These are phyloP conservation scores for Myodes glareolus DNA, from an alignment of 2,113 vertebrate genomes.

Conservation along the genomic window DNA sequence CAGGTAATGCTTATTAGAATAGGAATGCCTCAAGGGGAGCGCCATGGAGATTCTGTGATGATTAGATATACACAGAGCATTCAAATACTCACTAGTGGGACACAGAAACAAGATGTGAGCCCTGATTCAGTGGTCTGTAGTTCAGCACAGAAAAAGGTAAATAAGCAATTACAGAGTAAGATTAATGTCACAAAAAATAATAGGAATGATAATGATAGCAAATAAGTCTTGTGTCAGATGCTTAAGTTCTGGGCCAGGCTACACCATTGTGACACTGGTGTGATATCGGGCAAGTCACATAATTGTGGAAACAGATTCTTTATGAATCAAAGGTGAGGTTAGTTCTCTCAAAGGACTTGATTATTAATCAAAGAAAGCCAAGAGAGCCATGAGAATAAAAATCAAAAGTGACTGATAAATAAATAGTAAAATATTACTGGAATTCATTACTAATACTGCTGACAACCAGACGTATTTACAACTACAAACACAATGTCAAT, in stretches of 20 bases:
- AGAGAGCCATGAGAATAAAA: background rate
- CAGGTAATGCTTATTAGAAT: background rate
- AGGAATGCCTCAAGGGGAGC: background rate
- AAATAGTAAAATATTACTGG: slow-evolving; percentile 4
- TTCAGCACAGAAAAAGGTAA: slow-evolving; percentile 9
- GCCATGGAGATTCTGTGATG: background rate
- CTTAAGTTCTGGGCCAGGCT: background rate
- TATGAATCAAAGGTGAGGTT: background rate
- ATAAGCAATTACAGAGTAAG: background rate
- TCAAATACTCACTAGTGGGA: background rate
- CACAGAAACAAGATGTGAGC: background rate
- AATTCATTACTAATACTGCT: background rate
- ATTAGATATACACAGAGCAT: background rate
- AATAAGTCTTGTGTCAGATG: background rate
- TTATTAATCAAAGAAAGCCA: background rate
- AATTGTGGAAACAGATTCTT: background rate
- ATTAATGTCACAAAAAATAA: background rate
- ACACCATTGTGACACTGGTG: background rate
- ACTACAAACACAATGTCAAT: background rate
- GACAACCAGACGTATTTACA: slow-evolving; percentile 1
- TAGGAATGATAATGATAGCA: background rate
- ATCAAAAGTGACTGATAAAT: background rate
- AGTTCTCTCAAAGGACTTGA: background rate
- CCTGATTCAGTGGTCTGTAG: background rate
- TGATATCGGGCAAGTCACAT: background rate